Evolutionary conservation across 2,113 vertebrate species (phyloP).

Genomic region (Pollimyrus isidori): DNA sequence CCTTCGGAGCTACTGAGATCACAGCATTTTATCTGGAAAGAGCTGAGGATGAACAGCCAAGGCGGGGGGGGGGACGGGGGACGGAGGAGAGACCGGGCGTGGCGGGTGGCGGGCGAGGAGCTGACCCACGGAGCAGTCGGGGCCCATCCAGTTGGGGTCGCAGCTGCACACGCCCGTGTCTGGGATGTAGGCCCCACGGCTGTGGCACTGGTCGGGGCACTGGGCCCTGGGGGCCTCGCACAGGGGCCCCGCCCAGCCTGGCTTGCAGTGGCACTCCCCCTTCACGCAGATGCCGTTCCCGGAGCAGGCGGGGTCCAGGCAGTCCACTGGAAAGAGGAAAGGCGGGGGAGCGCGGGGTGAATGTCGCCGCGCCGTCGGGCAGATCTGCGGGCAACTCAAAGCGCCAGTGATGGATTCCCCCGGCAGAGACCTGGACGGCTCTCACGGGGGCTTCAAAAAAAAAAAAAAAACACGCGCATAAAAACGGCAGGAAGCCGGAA

Average conservation of each 20-base stretch:
- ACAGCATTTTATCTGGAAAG: neutral
- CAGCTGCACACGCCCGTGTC: slow-evolving; percentile 80
- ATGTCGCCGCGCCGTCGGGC: neutral
- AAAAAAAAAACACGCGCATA: neutral
- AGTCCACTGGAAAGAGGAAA: slow-evolving; percentile 61
- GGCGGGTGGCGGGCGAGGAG: slow-evolving; percentile 11
- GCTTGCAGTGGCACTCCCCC: slow-evolving; percentile 78
- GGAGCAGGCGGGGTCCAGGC: slow-evolving; percentile 76
- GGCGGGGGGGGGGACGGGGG: no score
- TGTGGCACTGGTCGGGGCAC: slow-evolving; percentile 81
- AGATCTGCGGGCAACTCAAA: neutral
- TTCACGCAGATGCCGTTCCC: slow-evolving; percentile 75
- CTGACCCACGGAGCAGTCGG: slow-evolving; percentile 81
- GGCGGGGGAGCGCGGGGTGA: neutral
- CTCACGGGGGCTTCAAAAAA: neutral
- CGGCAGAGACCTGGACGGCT: neutral
- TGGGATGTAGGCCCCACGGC: slow-evolving; percentile 70
- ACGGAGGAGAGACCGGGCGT: no score
- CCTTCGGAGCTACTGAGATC: neutral
- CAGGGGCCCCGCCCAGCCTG: slow-evolving; percentile 71
- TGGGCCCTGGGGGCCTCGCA: slow-evolving; percentile 74
- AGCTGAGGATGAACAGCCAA: neutral
- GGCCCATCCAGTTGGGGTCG: slow-evolving; percentile 83
- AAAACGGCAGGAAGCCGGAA: neutral
- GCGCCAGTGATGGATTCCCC: neutral